Conservation (phyloP, 2,113 vertebrate species). For the Acanthochromis polyacanthus region DNA sequence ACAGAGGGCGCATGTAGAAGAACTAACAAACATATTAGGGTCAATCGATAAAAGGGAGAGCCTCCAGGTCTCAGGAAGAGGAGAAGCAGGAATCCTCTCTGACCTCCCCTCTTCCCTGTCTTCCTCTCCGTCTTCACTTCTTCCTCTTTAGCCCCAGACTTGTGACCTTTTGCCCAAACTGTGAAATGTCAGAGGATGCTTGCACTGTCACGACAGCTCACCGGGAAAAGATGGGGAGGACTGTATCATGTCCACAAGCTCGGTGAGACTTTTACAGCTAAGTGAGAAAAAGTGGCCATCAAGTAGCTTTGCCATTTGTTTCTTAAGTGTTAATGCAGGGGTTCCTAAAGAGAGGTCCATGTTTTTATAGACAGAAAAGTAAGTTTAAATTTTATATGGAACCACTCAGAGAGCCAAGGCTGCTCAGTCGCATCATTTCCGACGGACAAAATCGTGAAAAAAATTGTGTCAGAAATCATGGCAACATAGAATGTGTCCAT, state of each 20-base stretch:
- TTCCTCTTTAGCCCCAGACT: slow-evolving; percentile 9
- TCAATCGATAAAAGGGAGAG: slow-evolving; percentile 44
- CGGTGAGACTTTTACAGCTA: slow-evolving; percentile 1
- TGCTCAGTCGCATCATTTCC: too few relatives aligned
- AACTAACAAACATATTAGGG: slow-evolving; percentile 49
- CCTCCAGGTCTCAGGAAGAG: slow-evolving; percentile 15
- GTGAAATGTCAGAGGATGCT: slow-evolving; percentile 58
- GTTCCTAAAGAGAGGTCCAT: too few relatives aligned
- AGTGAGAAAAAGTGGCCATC: background rate
- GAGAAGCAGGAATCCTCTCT: slow-evolving; percentile 11
- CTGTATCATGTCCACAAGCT: background rate
- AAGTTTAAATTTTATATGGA: too few relatives aligned
- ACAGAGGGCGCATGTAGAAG: slow-evolving; percentile 9
- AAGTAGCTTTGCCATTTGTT: too few relatives aligned
- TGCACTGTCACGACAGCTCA: slow-evolving; percentile 33
- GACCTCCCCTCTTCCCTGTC: slow-evolving; percentile 3
- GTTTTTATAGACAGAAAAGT: too few relatives aligned
- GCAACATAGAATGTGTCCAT: too few relatives aligned
- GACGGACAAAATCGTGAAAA: too few relatives aligned
- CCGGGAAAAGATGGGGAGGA: background rate
- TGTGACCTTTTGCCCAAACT: slow-evolving; percentile 50
- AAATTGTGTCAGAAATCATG: too few relatives aligned
- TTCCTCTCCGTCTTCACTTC: background rate
- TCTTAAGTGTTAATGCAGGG: too few relatives aligned
- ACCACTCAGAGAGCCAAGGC: too few relatives aligned